A percentile compares a stretch with the other conserved stretches of the same genome.
Evolutionary conservation across 1,140 invertebrate species (phyloP).

Genomic region (Drusus annulatus): DNA sequence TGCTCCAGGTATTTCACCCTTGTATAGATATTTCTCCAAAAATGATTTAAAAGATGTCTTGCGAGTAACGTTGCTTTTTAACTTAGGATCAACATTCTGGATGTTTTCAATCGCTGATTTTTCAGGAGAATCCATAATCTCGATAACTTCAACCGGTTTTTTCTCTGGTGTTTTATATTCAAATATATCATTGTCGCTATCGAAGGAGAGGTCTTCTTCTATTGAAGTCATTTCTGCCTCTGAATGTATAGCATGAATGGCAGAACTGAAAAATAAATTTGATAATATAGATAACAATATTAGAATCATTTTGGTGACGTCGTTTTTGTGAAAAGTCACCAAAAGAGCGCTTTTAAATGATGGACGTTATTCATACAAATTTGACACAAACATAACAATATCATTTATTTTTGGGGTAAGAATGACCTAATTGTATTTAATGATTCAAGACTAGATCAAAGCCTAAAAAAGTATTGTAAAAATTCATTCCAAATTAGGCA

Average conservation of each 20-base stretch:
- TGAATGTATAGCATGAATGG: not conserved
- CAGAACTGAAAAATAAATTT: not conserved
- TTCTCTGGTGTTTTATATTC: slow-evolving; percentile 3
- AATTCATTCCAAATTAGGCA: too few species aligned
- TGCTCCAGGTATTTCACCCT: not conserved
- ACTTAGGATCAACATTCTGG: not conserved
- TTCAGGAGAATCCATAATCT: slow-evolving; percentile 8
- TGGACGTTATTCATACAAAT: too few species aligned
- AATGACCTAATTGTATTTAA: too few species aligned
- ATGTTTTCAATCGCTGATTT: not conserved
- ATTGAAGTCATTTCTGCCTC: slow-evolving; percentile 4
- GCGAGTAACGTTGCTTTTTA: not conserved
- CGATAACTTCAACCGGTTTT: slow-evolving; percentile 3
- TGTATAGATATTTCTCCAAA: not conserved
- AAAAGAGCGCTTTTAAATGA: too few species aligned
- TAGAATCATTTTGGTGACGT: not conserved
- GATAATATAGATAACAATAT: not conserved
- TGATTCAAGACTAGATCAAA: too few species aligned
- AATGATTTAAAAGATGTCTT: not conserved
- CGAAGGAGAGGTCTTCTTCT: not conserved
- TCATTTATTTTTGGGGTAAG: too few species aligned
- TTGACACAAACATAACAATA: too few species aligned
- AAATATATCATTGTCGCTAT: not conserved
- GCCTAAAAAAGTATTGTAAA: too few species aligned
- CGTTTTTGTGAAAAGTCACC: too few species aligned